phyloP scores from a whole-genome alignment of 2,113 vertebrate species.

The Procavia capensis region DNA sequence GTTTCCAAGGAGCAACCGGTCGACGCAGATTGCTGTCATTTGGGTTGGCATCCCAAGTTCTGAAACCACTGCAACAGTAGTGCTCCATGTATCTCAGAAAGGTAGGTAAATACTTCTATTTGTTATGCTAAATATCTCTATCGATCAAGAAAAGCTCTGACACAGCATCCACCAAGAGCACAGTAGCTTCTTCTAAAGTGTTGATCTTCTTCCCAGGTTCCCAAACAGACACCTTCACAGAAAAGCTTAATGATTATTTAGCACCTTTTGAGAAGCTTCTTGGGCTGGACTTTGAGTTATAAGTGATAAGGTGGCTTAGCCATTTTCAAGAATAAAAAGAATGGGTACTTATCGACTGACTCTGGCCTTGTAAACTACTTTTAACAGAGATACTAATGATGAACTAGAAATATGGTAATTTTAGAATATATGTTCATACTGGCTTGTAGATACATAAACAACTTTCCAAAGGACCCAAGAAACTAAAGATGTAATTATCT shows the following conservation, averaged over 20 bases:
- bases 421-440: neutral
- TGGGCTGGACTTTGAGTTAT: neutral
- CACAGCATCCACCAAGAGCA: neutral
- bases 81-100: neutral
- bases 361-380: neutral
- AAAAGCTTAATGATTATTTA: neutral
- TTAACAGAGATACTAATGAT: neutral
- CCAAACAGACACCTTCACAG: neutral
- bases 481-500: conserved; percentile 3
- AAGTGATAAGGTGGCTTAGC: neutral
- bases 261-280: neutral
- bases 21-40: too few species aligned
- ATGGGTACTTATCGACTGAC: neutral
- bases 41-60: too few species aligned
- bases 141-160: neutral
- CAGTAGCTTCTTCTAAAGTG: neutral
- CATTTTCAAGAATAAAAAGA: neutral
- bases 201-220: neutral
- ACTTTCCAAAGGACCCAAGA: neutral
- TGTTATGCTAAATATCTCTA: neutral
- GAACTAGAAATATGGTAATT: neutral
- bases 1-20: too few species aligned
- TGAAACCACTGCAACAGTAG: too few species aligned
- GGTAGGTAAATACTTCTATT: neutral
- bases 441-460: neutral